Evolutionary conservation across 2,797 vertebrate species (phyloP).

Genomic region (Babyrousa celebensis): DNA sequence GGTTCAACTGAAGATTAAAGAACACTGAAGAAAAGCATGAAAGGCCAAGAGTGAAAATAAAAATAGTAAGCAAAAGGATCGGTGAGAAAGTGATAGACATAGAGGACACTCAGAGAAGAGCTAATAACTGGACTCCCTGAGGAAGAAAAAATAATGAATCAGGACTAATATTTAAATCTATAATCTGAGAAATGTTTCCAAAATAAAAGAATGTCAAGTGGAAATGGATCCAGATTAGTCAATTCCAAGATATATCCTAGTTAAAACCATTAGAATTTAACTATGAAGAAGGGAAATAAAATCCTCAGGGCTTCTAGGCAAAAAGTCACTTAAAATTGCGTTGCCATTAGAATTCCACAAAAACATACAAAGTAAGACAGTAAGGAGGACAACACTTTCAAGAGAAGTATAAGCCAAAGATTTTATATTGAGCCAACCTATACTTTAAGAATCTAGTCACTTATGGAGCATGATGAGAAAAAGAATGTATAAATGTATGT

Average conservation of each 20-base stretch:
- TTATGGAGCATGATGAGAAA: no score
- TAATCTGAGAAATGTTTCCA: neutral
- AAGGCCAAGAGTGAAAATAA: neutral
- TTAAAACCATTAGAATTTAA: neutral
- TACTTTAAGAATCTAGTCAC: neutral
- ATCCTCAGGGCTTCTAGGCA: neutral
- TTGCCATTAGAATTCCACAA: neutral
- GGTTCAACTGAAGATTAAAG: neutral
- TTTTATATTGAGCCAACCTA: neutral
- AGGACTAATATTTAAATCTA: neutral
- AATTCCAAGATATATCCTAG: neutral
- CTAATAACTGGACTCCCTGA: neutral
- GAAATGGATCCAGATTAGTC: neutral
- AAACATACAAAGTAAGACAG: neutral
- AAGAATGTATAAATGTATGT: no score
- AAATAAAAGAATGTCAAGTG: conserved; percentile 6
- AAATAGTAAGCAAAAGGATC: neutral
- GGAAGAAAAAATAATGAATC: neutral
- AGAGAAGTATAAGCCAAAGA: neutral
- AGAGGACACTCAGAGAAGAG: neutral
- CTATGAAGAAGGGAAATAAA: neutral
- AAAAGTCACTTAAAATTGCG: neutral
- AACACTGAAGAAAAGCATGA: neutral
- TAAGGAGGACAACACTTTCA: neutral
- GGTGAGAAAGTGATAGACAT: neutral